phyloP scores from a whole-genome alignment of 2,888 invertebrate species.

The Carabus problematicus region DNA sequence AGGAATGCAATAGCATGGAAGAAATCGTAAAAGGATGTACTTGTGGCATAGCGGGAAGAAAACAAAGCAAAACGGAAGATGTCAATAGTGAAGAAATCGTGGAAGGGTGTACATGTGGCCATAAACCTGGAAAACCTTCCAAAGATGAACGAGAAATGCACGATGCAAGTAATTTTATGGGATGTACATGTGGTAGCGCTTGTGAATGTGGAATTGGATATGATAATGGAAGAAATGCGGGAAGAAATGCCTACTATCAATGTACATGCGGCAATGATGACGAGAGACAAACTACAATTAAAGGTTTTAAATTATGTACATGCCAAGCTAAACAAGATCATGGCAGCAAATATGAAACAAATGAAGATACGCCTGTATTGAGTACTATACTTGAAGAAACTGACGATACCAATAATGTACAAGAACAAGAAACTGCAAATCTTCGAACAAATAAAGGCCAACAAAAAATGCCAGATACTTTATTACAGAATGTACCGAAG shows the following conservation, averaged over 20 bases:
- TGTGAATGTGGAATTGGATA: slow-evolving; percentile 6
- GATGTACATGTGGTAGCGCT: neutral
- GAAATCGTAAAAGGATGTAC: neutral
- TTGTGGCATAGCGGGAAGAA: neutral
- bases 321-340: too few species aligned
- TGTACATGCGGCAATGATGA: slow-evolving; percentile 25
- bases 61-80: neutral
- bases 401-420: neutral
- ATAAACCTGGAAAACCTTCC: too few species aligned
- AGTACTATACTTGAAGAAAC: neutral
- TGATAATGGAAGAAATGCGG: neutral
- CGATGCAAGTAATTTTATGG: neutral
- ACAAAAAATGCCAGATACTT: too few species aligned
- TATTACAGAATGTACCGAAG: too few species aligned
- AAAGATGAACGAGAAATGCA: neutral
- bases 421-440: neutral
- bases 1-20: neutral
- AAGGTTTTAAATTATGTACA: too few species aligned
- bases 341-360: too few species aligned
- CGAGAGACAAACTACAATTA: slow-evolving; percentile 2
- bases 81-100: neutral
- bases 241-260: slow-evolving; percentile 19
- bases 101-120: slow-evolving; percentile 1
- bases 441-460: too few species aligned
- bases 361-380: too few species aligned